Conservation (phyloP, 2,888 invertebrate genomes). For the Tinea pellionella region DNA sequence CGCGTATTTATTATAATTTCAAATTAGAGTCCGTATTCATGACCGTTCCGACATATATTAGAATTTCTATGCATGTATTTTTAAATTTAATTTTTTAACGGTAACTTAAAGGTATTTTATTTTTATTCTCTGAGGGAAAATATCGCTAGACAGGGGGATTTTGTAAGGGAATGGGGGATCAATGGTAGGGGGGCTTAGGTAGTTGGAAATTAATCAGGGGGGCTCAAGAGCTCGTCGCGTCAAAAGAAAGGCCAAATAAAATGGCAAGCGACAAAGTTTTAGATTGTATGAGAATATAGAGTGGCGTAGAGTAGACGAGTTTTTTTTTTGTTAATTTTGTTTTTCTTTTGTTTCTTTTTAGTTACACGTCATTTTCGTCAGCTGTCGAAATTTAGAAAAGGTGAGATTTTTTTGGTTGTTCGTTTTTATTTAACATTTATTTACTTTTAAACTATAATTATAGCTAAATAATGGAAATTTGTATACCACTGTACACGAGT, state of each 20-base stretch:
- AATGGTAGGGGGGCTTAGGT: slow-evolving; percentile 23
- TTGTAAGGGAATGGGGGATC: neutral
- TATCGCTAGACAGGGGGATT: neutral
- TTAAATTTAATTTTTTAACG: slow-evolving; percentile 36
- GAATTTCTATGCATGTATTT: too few relatives aligned
- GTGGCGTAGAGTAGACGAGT: slow-evolving; percentile 29
- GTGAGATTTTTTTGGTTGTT: neutral
- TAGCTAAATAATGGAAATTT: too few relatives aligned
- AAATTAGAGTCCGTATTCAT: too few relatives aligned
- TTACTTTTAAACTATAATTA: neutral
- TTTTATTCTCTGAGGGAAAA: slow-evolving; percentile 27
- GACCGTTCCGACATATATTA: too few relatives aligned
- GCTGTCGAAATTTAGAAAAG: neutral
- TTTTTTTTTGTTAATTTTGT: neutral
- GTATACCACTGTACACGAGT: too few relatives aligned
- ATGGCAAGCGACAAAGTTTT: slow-evolving; percentile 67
- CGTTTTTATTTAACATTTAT: too few relatives aligned
- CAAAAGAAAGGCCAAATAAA: slow-evolving; percentile 69
- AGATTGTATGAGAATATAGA: slow-evolving; percentile 23
- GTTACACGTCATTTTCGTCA: neutral
- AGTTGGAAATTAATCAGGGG: slow-evolving; percentile 62
- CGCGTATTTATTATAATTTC: too few relatives aligned
- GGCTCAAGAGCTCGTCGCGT: slow-evolving; percentile 64
- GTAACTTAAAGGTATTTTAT: slow-evolving; percentile 46
- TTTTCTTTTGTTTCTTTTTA: neutral